A percentile compares a stretch with the other conserved stretches of the same genome.
Conservation (phyloP, 2,888 invertebrate genomes). For the Exephanes ischioxanthus region DNA sequence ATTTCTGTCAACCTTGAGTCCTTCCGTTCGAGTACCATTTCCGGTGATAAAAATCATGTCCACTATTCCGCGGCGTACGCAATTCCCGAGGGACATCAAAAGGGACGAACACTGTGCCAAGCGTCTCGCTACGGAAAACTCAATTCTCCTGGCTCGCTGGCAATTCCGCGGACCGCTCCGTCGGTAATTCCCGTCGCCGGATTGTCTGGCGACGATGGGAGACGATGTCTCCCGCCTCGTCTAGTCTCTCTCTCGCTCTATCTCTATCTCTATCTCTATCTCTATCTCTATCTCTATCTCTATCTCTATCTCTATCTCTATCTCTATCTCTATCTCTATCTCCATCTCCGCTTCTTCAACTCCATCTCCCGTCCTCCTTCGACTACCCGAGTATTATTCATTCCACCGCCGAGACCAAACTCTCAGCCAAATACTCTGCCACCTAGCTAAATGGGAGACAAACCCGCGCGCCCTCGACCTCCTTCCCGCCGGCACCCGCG, state of each 20-base stretch:
- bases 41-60: conserved; percentile 16
- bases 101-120: conserved; percentile 40
- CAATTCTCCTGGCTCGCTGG: conserved; percentile 53
- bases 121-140: conserved; percentile 47
- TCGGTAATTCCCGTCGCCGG: conserved; percentile 76
- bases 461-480: conserved; percentile 67
- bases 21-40: background rate
- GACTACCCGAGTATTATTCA: conserved; percentile 64
- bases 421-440: conserved; percentile 67
- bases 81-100: background rate
- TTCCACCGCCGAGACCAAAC: conserved; percentile 47
- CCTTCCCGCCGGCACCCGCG: conserved; percentile 45
- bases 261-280: conserved; percentile 40
- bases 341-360: background rate
- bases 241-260: conserved; percentile 64
- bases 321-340: conserved; percentile 39
- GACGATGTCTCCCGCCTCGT: conserved; percentile 55
- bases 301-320: conserved; percentile 40
- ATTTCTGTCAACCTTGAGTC: background rate
- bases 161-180: conserved; percentile 39
- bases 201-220: conserved; percentile 72
- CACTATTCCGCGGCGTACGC: background rate
- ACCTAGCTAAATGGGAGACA: conserved; percentile 40
- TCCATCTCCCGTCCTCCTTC: conserved; percentile 18
- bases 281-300: no score